phyloP scores from a whole-genome alignment of 1,140 invertebrate species.

The Bombus waltoni region DNA sequence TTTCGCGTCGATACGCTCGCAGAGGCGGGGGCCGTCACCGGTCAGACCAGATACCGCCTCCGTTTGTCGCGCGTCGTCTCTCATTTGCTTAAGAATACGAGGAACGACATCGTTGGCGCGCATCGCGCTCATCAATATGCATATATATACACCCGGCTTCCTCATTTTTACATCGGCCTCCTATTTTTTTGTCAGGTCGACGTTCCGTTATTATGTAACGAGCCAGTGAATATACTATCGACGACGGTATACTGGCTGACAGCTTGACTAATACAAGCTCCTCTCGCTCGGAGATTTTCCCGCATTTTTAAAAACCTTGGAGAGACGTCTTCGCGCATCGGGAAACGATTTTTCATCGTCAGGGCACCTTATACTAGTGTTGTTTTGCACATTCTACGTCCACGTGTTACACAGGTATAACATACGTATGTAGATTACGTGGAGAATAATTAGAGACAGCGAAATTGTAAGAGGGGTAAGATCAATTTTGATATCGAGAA shows the following conservation, averaged over 20 bases:
- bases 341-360: conserved; percentile 26
- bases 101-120: conserved; percentile 71
- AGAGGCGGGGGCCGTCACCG: not conserved
- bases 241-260: conserved; percentile 24
- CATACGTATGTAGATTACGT: no score
- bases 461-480: no score
- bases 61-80: conserved; percentile 25
- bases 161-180: conserved; percentile 61
- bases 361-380: not conserved
- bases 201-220: conserved; percentile 59
- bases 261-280: conserved; percentile 40
- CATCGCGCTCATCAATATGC: not conserved
- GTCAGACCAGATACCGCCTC: conserved; percentile 37
- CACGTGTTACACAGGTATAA: no score
- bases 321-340: not conserved
- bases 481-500: no score
- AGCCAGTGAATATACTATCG: conserved; percentile 39
- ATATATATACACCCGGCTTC: conserved; percentile 18
- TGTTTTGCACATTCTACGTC: no score
- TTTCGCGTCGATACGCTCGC: not conserved
- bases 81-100: conserved; percentile 79
- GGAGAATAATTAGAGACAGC: no score
- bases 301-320: not conserved
- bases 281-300: not conserved
- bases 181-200: conserved; percentile 55